Evolutionary conservation across 2,797 vertebrate species (phyloP), one percentile per base, ranked within the genome.

Genomic region (Labroides dimidiatus): DNA sequence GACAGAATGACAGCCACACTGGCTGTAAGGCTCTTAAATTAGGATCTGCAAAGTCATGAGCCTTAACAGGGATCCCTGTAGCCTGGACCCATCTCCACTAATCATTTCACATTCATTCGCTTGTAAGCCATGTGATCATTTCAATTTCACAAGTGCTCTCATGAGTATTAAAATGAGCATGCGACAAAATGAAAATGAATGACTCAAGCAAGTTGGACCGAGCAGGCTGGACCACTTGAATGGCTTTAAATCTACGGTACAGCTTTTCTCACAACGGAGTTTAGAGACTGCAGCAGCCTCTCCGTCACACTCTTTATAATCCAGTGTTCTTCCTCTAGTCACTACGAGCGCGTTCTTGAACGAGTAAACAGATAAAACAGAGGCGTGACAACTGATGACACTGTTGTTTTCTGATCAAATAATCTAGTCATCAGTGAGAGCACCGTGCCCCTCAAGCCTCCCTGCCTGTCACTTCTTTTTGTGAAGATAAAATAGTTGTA

Each of bases 121-220:
- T 77, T 62, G 49, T 78, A 73, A 82, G 78, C 70, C 75, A 74
- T 3, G 51, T 41, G 62, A 51, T 55, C 19, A 49, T 71, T 84
- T 79, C 59, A 86, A 75, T 87, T 77, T 64, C 41, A 75, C 20
- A 61, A 80, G 51, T 55, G 66, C 60, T 72, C 65, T 73, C 59
- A 21, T 16, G 45, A 54, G 73, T 53, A 72, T 70, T 79, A 72
- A 85, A 65, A 14, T 5, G 13, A 58, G 41, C 20, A 59, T 51
- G 57, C 69, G 47, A 50, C 65, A 52, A 73, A 60, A 68, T 60
- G 59, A 64, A 77, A 67, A 84, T 27, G 41, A 70, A 37, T 43
- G 59, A 74, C 51, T 77, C 24, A 62, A 47, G 65, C 15, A 39
- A 23, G 48, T 12, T 61, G 44, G 52, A 52, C 49, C 16, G 2